Conservation (phyloP, 2,797 vertebrate species). For the Notoglanidium macrostoma region DNA sequence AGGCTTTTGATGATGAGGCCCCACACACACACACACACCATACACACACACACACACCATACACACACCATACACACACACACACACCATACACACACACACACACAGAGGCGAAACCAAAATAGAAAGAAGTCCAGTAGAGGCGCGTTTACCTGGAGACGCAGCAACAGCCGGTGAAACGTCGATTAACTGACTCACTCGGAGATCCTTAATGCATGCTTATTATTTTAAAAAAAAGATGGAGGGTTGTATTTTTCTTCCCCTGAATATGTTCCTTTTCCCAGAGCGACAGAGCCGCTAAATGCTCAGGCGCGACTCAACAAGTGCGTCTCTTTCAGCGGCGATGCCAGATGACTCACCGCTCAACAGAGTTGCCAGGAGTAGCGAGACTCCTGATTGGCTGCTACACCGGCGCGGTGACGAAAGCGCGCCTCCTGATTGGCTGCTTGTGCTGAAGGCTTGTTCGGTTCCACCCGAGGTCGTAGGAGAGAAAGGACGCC, state of each 20-base stretch:
- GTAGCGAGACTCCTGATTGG: constrained; percentile 43
- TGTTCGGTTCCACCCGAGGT: not conserved
- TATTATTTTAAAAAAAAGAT: no score
- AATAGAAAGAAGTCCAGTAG: not conserved
- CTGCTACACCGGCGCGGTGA: constrained; percentile 9
- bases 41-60: not conserved
- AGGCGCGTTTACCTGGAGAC: constrained; percentile 17
- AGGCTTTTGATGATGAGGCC: not conserved
- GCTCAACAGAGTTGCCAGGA: constrained; percentile 44
- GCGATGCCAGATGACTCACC: constrained; percentile 53
- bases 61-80: no score
- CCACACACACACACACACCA: not conserved
- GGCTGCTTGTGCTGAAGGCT: constrained; percentile 22
- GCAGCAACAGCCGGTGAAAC: not conserved
- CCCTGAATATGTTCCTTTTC: not conserved
- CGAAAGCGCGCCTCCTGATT: constrained; percentile 28
- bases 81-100: no score
- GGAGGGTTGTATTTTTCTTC: no score
- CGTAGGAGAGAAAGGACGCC: not conserved
- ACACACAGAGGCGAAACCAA: not conserved
- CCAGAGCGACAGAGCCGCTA: not conserved
- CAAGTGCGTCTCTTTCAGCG: constrained; percentile 51
- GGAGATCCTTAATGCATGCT: constrained; percentile 6
- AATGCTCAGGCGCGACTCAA: constrained; percentile 43
- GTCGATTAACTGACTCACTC: not conserved